phyloP scores from a whole-genome alignment of 2,113 vertebrate species.

The Aegithalos caudatus region DNA sequence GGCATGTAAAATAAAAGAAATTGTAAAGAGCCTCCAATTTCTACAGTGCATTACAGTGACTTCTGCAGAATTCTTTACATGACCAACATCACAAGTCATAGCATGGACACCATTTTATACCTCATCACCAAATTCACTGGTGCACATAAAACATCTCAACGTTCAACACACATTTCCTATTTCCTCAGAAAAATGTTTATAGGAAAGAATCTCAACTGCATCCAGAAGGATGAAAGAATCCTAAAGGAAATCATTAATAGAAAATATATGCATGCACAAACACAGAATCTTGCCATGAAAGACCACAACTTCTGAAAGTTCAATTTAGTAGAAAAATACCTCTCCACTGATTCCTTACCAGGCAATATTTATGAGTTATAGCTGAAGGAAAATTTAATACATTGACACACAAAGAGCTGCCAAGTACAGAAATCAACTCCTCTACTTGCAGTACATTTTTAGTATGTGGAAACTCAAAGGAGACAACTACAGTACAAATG shows the following conservation, averaged over 20 bases:
- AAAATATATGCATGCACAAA: neutral
- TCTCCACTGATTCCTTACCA: neutral
- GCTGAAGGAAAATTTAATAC: neutral
- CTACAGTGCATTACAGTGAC: neutral
- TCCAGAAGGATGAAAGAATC: neutral
- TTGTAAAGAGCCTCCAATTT: neutral
- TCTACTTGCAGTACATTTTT: neutral
- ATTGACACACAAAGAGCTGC: neutral
- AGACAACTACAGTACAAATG: neutral
- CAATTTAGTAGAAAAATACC: neutral
- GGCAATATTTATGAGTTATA: neutral
- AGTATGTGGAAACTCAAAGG: neutral
- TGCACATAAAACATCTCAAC: neutral
- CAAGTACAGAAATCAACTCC: neutral
- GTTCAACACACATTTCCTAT: neutral
- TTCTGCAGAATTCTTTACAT: neutral
- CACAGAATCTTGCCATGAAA: neutral
- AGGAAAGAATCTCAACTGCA: neutral
- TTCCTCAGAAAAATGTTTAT: neutral
- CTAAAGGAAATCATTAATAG: neutral
- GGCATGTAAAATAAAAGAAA: neutral
- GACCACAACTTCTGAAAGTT: neutral
- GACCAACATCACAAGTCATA: neutral
- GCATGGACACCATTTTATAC: neutral
- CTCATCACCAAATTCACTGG: neutral